These are phyloP conservation scores for Scaptomyza caliginosa DNA, from an alignment of 2,888 invertebrate species.

Conservation along the genomic window DNA sequence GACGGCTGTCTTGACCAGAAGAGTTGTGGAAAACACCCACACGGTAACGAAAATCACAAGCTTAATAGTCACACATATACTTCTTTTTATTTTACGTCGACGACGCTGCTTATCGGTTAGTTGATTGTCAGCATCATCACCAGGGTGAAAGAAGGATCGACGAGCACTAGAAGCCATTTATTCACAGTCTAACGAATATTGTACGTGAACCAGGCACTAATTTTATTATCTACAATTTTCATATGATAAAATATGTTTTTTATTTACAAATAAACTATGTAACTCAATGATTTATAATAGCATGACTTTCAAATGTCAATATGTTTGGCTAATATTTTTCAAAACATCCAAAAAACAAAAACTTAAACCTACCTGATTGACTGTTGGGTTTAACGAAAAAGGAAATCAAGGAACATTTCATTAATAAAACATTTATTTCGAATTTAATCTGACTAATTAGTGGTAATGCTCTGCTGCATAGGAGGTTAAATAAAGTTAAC, in stretches of 20 bases:
- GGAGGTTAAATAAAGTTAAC: too few species aligned
- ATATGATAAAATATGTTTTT: neutral
- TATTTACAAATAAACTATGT: neutral
- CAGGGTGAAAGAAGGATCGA: slow-evolving; percentile 15
- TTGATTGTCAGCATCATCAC: slow-evolving; percentile 1
- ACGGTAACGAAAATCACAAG: slow-evolving; percentile 2
- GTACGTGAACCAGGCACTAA: neutral
- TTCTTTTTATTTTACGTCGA: neutral
- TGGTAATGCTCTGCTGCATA: too few species aligned
- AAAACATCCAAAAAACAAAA: too few species aligned
- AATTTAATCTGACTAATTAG: too few species aligned
- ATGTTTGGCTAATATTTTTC: neutral
- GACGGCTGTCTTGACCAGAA: slow-evolving; percentile 7
- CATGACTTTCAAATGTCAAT: neutral
- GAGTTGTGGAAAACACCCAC: slow-evolving; percentile 31
- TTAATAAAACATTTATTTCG: too few species aligned
- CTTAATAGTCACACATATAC: slow-evolving; percentile 3
- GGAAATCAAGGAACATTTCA: too few species aligned
- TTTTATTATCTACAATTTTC: neutral
- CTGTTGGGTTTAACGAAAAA: too few species aligned
- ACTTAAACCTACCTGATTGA: slow-evolving; percentile 1
- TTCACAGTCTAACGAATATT: neutral
- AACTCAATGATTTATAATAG: neutral
- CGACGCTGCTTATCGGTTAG: slow-evolving; percentile 15
- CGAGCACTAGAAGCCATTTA: slow-evolving; percentile 18